phyloP scores from a whole-genome alignment of 2,797 vertebrate genomes.

The Anguilla megastoma region DNA sequence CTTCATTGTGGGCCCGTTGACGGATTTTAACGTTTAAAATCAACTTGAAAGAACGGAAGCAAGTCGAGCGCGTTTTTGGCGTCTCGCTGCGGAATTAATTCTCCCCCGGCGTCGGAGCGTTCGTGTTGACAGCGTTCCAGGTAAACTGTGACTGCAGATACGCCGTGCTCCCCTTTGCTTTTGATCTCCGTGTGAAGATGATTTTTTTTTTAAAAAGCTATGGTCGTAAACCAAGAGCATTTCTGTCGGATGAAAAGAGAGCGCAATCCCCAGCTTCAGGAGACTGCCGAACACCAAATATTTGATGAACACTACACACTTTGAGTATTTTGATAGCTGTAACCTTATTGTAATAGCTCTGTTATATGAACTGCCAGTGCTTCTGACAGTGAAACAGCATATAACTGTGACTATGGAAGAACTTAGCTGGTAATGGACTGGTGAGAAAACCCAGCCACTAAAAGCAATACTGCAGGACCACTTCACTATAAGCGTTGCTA shows the following conservation, averaged over 20 bases:
- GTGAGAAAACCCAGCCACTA: neutral
- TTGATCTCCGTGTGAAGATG: neutral
- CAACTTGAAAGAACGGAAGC: neutral
- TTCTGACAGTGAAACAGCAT: neutral
- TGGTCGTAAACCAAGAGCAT: neutral
- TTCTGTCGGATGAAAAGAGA: neutral
- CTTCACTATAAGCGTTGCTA: neutral
- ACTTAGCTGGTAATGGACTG: neutral
- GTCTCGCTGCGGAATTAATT: neutral
- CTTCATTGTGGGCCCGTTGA: slow-evolving; percentile 82
- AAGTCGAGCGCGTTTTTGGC: neutral
- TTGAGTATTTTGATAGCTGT: neutral
- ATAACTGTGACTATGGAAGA: neutral
- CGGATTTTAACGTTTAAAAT: slow-evolving; percentile 48
- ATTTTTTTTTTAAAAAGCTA: neutral
- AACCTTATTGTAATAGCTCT: neutral
- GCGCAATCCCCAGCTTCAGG: neutral
- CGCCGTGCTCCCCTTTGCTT: too few species aligned
- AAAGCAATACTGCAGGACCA: neutral
- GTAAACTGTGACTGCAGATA: neutral
- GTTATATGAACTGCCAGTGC: neutral
- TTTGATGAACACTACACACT: neutral
- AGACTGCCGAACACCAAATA: neutral
- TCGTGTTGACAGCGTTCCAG: slow-evolving; percentile 16
- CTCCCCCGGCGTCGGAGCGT: neutral